These are phyloP conservation scores for Ploceus nigricollis DNA, from an alignment of 2,113 vertebrate genomes.

Conservation along the genomic window DNA sequence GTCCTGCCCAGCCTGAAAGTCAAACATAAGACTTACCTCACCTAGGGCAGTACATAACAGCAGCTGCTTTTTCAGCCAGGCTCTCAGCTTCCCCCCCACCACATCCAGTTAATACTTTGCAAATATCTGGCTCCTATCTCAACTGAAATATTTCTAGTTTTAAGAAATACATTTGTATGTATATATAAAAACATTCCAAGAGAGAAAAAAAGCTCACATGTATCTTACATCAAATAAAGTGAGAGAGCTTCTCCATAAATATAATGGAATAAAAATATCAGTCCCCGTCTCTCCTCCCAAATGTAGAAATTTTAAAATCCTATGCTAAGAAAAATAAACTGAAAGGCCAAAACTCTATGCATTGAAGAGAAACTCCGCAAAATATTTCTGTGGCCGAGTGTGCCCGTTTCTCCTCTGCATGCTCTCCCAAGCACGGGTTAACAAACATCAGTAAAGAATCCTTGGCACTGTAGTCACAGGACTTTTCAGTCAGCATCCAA, in stretches of 20 bases:
- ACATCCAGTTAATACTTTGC: background rate
- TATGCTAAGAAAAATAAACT: background rate
- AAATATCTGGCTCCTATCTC: background rate
- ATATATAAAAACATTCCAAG: background rate
- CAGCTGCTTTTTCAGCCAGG: background rate
- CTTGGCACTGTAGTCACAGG: background rate
- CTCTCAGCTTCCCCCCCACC: background rate
- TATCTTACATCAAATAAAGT: background rate
- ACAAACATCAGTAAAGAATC: background rate
- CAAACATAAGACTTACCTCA: background rate
- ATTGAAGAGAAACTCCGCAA: background rate
- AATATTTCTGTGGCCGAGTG: background rate
- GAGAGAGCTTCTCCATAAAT: background rate
- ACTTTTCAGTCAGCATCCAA: background rate
- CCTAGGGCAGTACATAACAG: background rate
- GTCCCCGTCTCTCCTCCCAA: background rate
- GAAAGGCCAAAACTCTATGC: background rate
- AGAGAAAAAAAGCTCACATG: background rate
- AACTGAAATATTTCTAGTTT: background rate
- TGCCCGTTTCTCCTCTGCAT: background rate
- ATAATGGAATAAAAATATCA: background rate
- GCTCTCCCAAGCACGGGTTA: background rate
- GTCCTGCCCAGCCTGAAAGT: background rate
- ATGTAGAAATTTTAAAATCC: background rate
- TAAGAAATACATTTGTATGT: background rate